These are phyloP conservation scores for Scleropages formosus DNA, from an alignment of 2,797 vertebrate genomes.

Conservation along the genomic window DNA sequence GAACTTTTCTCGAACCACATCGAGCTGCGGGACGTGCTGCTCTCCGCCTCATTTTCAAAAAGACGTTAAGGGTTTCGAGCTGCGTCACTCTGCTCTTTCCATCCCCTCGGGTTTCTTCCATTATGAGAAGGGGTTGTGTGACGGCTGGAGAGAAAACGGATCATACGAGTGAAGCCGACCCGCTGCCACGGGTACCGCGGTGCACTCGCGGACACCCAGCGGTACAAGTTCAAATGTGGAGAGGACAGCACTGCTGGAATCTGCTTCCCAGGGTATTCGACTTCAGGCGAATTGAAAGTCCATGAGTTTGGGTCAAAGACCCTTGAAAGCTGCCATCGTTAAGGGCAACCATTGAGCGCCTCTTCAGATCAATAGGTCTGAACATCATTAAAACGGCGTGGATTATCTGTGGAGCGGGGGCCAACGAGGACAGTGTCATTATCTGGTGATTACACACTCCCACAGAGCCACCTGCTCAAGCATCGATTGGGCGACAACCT, in stretches of 20 bases:
- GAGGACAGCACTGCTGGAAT: neutral
- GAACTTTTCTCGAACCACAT: neutral
- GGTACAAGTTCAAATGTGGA: neutral
- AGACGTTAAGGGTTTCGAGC: slow-evolving; percentile 12
- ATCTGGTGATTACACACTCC: slow-evolving; percentile 49
- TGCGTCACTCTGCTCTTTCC: slow-evolving; percentile 2
- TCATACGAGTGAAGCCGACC: slow-evolving; percentile 21
- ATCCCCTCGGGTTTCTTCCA: neutral
- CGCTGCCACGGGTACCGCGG: neutral
- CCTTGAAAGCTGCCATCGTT: slow-evolving; percentile 17
- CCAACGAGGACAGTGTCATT: slow-evolving; percentile 40
- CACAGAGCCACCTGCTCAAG: slow-evolving; percentile 40
- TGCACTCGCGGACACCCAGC: too few species aligned
- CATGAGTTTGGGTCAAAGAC: neutral
- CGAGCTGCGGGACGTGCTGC: slow-evolving; percentile 10
- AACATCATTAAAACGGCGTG: slow-evolving; percentile 34
- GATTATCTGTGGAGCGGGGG: slow-evolving; percentile 36
- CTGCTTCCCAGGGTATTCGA: neutral
- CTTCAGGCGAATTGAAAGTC: neutral
- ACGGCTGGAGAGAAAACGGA: slow-evolving; percentile 37
- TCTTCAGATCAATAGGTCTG: slow-evolving; percentile 22
- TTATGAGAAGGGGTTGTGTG: slow-evolving; percentile 21
- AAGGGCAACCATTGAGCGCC: neutral
- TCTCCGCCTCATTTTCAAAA: slow-evolving; percentile 1
- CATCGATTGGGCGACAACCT: slow-evolving; percentile 35